A percentile compares a stretch with the other conserved stretches of the same genome.
Conservation (phyloP, 2,888 invertebrate species). For the Eurois occulta region DNA sequence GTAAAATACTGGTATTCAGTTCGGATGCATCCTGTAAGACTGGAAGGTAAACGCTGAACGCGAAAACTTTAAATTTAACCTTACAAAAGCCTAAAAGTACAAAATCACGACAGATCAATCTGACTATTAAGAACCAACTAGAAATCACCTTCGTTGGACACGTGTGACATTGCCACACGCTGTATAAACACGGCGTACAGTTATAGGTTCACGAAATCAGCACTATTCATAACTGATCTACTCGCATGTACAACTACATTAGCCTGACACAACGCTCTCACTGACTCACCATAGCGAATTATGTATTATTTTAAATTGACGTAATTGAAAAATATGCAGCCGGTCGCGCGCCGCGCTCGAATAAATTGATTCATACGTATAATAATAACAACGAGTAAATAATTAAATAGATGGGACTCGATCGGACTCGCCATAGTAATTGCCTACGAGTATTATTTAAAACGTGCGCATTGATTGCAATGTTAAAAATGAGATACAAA, state of each 20-base stretch:
- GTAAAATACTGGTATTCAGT: background rate
- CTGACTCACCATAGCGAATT: slow-evolving; percentile 90
- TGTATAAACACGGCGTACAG: slow-evolving; percentile 45
- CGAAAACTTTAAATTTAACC: background rate
- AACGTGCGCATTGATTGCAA: slow-evolving; percentile 58
- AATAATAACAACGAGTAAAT: slow-evolving; percentile 81
- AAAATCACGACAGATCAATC: background rate
- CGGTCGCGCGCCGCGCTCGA: slow-evolving; percentile 84
- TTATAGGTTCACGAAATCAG: slow-evolving; percentile 66
- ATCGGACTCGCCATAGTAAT: slow-evolving; percentile 42
- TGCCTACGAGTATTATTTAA: slow-evolving; percentile 63
- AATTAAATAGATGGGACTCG: slow-evolving; percentile 67
- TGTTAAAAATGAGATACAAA: slow-evolving; percentile 47
- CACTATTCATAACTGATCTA: slow-evolving; percentile 65
- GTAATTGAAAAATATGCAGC: slow-evolving; percentile 91
- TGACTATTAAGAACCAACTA: background rate
- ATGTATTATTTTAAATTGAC: slow-evolving; percentile 91
- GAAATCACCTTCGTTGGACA: slow-evolving; percentile 7
- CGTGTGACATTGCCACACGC: slow-evolving; percentile 34
- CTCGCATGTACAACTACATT: slow-evolving; percentile 55
- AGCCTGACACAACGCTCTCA: slow-evolving; percentile 86
- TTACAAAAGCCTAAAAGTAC: background rate
- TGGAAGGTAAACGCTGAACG: background rate
- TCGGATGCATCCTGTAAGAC: background rate
- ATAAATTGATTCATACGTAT: slow-evolving; percentile 89